A percentile compares a stretch with the other conserved stretches of the same genome.
phyloP scores from a whole-genome alignment of 2,888 invertebrate genomes.

The Dynastes grantii region DNA sequence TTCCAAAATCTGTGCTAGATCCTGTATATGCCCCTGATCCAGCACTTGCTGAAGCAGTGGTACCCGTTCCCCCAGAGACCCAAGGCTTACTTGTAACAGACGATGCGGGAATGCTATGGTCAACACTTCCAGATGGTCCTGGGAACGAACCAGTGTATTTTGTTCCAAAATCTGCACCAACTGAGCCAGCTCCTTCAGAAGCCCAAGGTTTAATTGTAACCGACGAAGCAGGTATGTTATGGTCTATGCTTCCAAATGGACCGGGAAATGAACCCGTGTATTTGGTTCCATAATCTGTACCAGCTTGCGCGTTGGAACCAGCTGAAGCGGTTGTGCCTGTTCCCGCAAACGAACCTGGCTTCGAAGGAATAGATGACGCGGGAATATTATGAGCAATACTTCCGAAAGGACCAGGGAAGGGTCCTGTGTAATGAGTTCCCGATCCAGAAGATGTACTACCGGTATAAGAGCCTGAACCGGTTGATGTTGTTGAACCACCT shows the following conservation, averaged over 20 bases:
- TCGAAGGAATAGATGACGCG: conserved; percentile 15
- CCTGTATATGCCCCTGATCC: not conserved
- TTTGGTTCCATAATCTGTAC: not conserved
- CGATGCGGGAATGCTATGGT: conserved; percentile 13
- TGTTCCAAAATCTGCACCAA: conserved; percentile 18
- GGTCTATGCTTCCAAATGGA: conserved; percentile 53
- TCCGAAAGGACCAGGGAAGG: conserved; percentile 38
- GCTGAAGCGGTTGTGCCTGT: not conserved
- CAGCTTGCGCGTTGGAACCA: not conserved
- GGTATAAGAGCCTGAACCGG: conserved; percentile 14
- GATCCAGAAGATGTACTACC: not conserved
- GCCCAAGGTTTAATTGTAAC: not conserved
- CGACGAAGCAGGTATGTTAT: conserved; percentile 50
- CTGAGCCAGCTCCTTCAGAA: not conserved
- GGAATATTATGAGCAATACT: conserved; percentile 21
- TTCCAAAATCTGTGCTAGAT: conserved; percentile 20
- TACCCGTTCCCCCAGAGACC: conserved; percentile 1
- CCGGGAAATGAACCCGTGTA: conserved; percentile 50
- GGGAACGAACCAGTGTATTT: conserved; percentile 30
- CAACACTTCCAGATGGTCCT: conserved; percentile 29
- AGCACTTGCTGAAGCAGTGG: conserved; percentile 23
- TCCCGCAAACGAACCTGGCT: conserved; percentile 5
- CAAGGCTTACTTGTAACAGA: not conserved
- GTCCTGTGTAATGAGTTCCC: conserved; percentile 28
- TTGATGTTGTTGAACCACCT: conserved; percentile 18